Evolutionary conservation across 2,888 invertebrate species (phyloP).

Genomic region (Brachylomia viminalis): DNA sequence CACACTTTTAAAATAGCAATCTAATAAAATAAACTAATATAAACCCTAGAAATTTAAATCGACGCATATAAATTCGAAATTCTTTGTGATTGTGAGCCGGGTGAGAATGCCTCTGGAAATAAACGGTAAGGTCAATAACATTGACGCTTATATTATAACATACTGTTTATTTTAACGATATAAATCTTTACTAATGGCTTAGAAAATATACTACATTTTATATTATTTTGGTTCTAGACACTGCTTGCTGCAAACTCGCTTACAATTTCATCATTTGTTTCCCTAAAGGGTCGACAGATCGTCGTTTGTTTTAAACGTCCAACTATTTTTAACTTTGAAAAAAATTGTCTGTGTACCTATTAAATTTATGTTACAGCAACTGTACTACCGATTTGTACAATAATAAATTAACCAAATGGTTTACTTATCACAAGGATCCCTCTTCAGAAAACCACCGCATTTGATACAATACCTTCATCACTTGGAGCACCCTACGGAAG

Average conservation of each 20-base stretch:
- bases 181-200: conserved; percentile 63
- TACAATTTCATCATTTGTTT: conserved; percentile 12
- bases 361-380: too few species aligned
- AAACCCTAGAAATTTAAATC: conserved; percentile 42
- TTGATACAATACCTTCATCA: conserved; percentile 4
- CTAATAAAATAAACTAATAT: conserved; percentile 37
- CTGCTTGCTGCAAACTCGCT: background rate
- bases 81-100: conserved; percentile 45
- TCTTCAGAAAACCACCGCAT: background rate
- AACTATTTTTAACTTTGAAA: background rate
- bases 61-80: conserved; percentile 41
- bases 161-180: conserved; percentile 68
- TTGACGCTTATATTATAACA: conserved; percentile 59
- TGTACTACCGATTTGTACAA: background rate
- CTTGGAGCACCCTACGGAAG: background rate
- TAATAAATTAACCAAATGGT: background rate
- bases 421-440: background rate
- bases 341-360: too few species aligned
- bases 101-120: conserved; percentile 70
- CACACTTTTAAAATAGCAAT: background rate
- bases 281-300: background rate
- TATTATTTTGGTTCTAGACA: conserved; percentile 31
- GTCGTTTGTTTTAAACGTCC: background rate
- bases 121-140: conserved; percentile 75
- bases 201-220: conserved; percentile 34